Evolutionary conservation across 2,888 invertebrate species (phyloP).

Genomic region (Polylopha cassiicola): DNA sequence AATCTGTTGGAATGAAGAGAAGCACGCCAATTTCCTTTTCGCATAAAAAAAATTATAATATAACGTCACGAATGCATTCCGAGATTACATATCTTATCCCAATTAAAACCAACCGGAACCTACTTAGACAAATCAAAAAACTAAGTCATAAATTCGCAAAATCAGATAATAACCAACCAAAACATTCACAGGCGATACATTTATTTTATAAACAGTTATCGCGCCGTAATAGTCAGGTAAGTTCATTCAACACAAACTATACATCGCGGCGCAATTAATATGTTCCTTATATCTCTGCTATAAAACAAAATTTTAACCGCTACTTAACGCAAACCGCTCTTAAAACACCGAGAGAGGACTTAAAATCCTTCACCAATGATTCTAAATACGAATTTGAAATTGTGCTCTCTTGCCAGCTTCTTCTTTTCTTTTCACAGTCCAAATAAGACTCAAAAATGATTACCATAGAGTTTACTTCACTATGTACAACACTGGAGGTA

Average conservation of each 20-base stretch:
- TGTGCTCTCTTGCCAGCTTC: slow-evolving; percentile 62
- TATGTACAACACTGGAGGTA: slow-evolving; percentile 42
- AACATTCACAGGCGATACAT: slow-evolving; percentile 28
- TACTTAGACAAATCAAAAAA: not conserved
- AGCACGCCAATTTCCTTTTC: too few relatives aligned
- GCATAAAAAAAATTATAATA: too few relatives aligned
- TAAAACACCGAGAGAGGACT: slow-evolving; percentile 67
- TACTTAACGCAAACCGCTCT: slow-evolving; percentile 64
- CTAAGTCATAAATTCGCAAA: slow-evolving; percentile 1
- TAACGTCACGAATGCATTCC: too few relatives aligned
- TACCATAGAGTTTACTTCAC: slow-evolving; percentile 49
- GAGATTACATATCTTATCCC: not conserved
- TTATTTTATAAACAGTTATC: slow-evolving; percentile 45
- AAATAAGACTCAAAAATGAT: slow-evolving; percentile 50
- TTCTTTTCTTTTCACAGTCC: slow-evolving; percentile 36
- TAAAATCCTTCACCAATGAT: slow-evolving; percentile 71
- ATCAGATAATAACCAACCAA: slow-evolving; percentile 4
- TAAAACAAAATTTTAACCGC: slow-evolving; percentile 69
- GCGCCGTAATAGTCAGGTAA: slow-evolving; percentile 43
- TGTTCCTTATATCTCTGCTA: slow-evolving; percentile 60
- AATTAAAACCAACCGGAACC: slow-evolving; percentile 7
- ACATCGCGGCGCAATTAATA: slow-evolving; percentile 62
- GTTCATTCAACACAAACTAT: slow-evolving; percentile 40
- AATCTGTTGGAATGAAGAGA: too few relatives aligned
- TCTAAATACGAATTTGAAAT: slow-evolving; percentile 74